Evolutionary conservation across 2,888 invertebrate species (phyloP).

Genomic region (Pandemis cinnamomeana): DNA sequence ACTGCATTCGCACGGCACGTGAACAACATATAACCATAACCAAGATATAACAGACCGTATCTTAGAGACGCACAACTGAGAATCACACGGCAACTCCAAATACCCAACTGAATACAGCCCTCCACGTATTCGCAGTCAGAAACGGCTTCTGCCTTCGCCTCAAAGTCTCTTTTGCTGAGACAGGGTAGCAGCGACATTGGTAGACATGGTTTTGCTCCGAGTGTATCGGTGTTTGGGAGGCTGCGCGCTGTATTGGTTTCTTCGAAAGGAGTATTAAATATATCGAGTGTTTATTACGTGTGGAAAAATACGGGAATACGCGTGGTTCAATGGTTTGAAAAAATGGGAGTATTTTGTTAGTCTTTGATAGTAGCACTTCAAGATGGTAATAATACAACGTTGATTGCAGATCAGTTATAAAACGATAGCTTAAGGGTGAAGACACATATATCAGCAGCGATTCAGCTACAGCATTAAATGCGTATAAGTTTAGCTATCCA

Average conservation of each 20-base stretch:
- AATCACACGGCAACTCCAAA: neutral
- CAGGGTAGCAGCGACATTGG: neutral
- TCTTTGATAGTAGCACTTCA: too few species aligned
- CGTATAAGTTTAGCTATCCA: too few species aligned
- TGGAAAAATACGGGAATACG: conserved; percentile 16
- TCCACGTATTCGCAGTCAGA: neutral
- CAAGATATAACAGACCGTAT: neutral
- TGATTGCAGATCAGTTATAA: too few species aligned
- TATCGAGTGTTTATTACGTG: conserved; percentile 34
- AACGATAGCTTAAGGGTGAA: too few species aligned
- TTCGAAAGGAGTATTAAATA: conserved; percentile 32
- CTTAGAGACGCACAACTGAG: conserved; percentile 1
- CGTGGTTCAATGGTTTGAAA: neutral
- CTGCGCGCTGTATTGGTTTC: conserved; percentile 28
- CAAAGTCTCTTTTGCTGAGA: neutral
- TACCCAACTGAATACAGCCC: conserved; percentile 2
- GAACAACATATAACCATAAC: neutral
- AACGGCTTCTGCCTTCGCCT: neutral
- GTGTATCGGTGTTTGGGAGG: conserved; percentile 26
- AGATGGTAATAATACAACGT: too few species aligned
- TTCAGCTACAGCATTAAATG: too few species aligned
- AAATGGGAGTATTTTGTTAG: neutral
- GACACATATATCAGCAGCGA: too few species aligned
- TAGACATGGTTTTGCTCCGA: conserved; percentile 26
- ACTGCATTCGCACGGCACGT: conserved; percentile 19